Evolutionary conservation across 1,140 invertebrate genomes (phyloP).

Genomic region (Pomacea maculata): DNA sequence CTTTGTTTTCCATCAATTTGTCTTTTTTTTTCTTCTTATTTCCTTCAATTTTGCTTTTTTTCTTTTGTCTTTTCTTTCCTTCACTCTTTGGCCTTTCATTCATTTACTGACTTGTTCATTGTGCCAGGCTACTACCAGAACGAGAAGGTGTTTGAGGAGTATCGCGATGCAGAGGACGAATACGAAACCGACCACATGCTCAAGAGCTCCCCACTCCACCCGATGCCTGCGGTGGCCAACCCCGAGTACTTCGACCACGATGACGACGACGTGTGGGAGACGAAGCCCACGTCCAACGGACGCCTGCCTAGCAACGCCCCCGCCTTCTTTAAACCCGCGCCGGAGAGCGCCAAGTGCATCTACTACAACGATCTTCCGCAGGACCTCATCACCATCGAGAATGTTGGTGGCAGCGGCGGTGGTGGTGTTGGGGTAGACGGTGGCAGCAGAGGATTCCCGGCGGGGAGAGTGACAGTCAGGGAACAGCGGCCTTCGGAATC

Average conservation of each 20-base stretch:
- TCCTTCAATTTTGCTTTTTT: background rate
- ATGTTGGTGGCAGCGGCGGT: background rate
- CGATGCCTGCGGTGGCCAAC: slow-evolving; percentile 23
- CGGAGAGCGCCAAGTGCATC: background rate
- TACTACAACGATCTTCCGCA: slow-evolving; percentile 19
- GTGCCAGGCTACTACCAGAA: slow-evolving; percentile 37
- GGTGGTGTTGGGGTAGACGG: background rate
- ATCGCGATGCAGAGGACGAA: background rate
- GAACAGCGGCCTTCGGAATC: slow-evolving; percentile 19
- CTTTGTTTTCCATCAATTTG: no score
- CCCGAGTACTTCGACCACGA: slow-evolving; percentile 34
- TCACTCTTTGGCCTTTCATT: background rate
- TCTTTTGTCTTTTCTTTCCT: background rate
- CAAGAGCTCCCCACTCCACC: background rate
- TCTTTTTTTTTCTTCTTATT: no score
- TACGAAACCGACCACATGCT: slow-evolving; percentile 26
- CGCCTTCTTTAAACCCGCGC: background rate
- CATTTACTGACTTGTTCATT: background rate
- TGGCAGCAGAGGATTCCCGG: background rate
- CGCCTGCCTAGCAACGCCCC: background rate
- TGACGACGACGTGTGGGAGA: slow-evolving; percentile 28
- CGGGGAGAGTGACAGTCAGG: slow-evolving; percentile 1
- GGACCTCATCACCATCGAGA: background rate
- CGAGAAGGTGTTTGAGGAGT: slow-evolving; percentile 31
- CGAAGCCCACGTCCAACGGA: slow-evolving; percentile 7